A percentile compares a stretch with the other conserved stretches of the same genome.
Evolutionary conservation across 2,888 invertebrate species (phyloP).

Genomic region (Lamellibrachia satsuma): DNA sequence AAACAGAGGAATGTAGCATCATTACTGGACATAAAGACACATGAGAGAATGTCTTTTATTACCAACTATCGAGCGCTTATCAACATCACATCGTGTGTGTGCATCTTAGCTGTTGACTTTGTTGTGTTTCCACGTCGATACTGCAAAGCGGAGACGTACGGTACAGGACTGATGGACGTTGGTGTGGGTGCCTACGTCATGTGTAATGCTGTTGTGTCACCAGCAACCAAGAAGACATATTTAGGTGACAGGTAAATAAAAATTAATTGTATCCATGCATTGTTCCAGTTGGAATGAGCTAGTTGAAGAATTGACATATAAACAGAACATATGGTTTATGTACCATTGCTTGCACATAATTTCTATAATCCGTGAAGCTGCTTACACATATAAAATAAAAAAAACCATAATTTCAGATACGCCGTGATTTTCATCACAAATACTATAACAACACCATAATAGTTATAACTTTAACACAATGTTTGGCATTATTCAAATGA

Average conservation of each 20-base stretch:
- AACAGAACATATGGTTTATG: no score
- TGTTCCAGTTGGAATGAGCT: neutral
- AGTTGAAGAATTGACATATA: neutral
- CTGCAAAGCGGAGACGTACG: constrained; percentile 87
- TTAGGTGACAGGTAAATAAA: constrained; percentile 32
- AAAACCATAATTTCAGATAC: no score
- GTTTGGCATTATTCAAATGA: no score
- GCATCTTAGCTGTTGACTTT: constrained; percentile 95
- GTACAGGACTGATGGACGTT: constrained; percentile 88
- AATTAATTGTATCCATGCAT: neutral
- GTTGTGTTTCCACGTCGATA: constrained; percentile 82
- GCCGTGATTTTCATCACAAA: no score
- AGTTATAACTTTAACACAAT: no score
- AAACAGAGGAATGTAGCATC: neutral
- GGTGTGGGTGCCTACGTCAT: constrained; percentile 85
- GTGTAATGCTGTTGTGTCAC: constrained; percentile 59
- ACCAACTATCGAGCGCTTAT: constrained; percentile 55
- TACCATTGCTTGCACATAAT: no score
- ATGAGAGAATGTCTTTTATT: constrained; percentile 49
- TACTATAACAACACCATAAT: no score
- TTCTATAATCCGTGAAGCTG: no score
- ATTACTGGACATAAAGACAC: constrained; percentile 24
- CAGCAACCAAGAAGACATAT: constrained; percentile 52
- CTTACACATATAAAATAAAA: no score
- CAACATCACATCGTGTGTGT: constrained; percentile 67